Percentiles rank a stretch among this genome's conserved stretches.
phyloP scores from a whole-genome alignment of 1,140 invertebrate genomes.

The Drosophila persimilis region DNA sequence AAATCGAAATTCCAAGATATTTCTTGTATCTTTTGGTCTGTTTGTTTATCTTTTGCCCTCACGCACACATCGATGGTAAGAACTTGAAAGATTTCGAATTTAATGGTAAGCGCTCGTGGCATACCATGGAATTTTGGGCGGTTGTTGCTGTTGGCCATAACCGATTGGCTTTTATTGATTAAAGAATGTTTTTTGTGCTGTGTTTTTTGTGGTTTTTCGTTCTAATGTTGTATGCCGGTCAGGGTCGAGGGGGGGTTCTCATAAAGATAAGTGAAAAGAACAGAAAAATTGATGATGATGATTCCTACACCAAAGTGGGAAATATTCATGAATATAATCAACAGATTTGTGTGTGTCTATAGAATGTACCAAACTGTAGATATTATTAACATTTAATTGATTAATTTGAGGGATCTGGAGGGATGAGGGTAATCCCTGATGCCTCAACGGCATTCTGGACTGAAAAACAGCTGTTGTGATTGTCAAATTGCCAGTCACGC shows the following conservation, averaged over 20 bases:
- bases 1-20: slow-evolving; percentile 69
- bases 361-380: too few relatives aligned
- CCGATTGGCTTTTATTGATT: slow-evolving; percentile 71
- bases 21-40: slow-evolving; percentile 46
- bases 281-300: neutral
- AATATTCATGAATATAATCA: neutral
- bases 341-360: too few relatives aligned
- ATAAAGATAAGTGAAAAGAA: slow-evolving; percentile 46
- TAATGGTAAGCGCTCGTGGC: slow-evolving; percentile 78
- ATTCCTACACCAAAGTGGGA: neutral
- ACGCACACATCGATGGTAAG: slow-evolving; percentile 24
- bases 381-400: too few relatives aligned
- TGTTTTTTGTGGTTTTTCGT: slow-evolving; percentile 43
- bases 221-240: slow-evolving; percentile 49
- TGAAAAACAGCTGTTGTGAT: too few relatives aligned
- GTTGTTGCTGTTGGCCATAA: slow-evolving; percentile 47
- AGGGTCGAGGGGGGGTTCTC: slow-evolving; percentile 28
- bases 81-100: slow-evolving; percentile 79
- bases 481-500: too few relatives aligned
- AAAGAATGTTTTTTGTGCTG: slow-evolving; percentile 32
- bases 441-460: too few relatives aligned
- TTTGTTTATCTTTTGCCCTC: slow-evolving; percentile 67
- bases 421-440: too few relatives aligned
- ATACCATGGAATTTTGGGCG: slow-evolving; percentile 58
- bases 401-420: too few relatives aligned